Evolutionary conservation across 2,113 vertebrate genomes (phyloP).

Genomic region (Odocoileus virginianus): DNA sequence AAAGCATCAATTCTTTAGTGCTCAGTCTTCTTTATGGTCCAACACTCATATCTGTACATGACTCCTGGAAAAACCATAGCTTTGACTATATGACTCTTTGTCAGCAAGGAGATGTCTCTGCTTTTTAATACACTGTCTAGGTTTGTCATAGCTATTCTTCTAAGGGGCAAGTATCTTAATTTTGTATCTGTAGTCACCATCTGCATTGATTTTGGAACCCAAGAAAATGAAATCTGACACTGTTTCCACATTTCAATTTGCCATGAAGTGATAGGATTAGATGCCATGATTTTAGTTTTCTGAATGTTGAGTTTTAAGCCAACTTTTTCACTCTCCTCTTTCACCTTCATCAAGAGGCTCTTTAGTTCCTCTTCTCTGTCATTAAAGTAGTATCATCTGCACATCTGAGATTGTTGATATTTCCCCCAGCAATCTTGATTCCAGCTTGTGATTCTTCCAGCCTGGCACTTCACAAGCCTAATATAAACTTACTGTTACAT

Average conservation of each 20-base stretch:
- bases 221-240: background rate
- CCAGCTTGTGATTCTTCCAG: background rate
- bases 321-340: background rate
- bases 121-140: background rate
- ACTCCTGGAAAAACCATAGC: background rate
- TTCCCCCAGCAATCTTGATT: background rate
- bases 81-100: background rate
- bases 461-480: background rate
- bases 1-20: background rate
- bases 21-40: background rate
- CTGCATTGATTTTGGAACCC: background rate
- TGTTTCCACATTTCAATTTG: background rate
- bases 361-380: background rate
- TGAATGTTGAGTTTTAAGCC: too few relatives aligned
- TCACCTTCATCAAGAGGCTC: background rate
- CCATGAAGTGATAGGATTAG: background rate
- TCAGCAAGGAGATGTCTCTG: background rate
- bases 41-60: background rate
- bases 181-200: background rate
- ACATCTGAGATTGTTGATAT: background rate
- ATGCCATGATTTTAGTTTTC: too few relatives aligned
- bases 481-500: background rate
- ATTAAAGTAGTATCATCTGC: background rate
- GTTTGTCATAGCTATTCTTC: too few relatives aligned
- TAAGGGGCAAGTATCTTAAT: background rate